Conservation (phyloP, 1,140 invertebrate species). For the Grapholita molesta region DNA sequence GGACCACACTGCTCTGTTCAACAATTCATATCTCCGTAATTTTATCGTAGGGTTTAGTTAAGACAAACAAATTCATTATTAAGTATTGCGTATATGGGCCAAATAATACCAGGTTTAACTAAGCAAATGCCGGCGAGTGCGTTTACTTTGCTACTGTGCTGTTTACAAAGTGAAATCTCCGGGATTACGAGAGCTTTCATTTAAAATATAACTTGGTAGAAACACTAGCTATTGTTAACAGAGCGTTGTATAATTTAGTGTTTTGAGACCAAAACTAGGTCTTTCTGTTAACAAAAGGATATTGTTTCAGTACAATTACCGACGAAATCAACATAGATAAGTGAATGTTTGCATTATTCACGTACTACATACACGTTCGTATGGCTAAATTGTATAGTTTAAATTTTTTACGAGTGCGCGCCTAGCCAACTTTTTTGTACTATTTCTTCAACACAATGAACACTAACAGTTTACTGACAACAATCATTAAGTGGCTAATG, state of each 20-base stretch:
- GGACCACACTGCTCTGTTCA: neutral
- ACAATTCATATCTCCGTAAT: neutral
- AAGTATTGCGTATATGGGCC: slow-evolving; percentile 1
- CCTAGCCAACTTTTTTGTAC: neutral
- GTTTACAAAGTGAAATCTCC: slow-evolving; percentile 12
- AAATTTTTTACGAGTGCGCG: slow-evolving; percentile 1
- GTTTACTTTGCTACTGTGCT: slow-evolving; percentile 9
- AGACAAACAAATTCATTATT: slow-evolving; percentile 11
- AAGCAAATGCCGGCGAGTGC: slow-evolving; percentile 8
- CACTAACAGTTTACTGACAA: neutral
- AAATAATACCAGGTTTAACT: slow-evolving; percentile 7
- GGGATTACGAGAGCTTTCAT: slow-evolving; percentile 9
- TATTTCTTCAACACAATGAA: neutral
- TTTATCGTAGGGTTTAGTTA: neutral
- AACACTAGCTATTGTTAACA: slow-evolving; percentile 48
- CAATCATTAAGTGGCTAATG: neutral
- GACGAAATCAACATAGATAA: slow-evolving; percentile 66
- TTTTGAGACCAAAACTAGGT: slow-evolving; percentile 63
- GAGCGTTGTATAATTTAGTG: slow-evolving; percentile 60
- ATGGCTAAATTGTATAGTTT: neutral
- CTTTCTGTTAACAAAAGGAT: slow-evolving; percentile 64
- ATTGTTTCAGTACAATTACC: slow-evolving; percentile 66
- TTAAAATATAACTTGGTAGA: slow-evolving; percentile 15
- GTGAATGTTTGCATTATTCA: slow-evolving; percentile 59
- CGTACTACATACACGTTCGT: slow-evolving; percentile 28